Evolutionary conservation across 2,113 vertebrate species (phyloP), one percentile per base, ranked within the genome.

Genomic region (Numida meleagris): DNA sequence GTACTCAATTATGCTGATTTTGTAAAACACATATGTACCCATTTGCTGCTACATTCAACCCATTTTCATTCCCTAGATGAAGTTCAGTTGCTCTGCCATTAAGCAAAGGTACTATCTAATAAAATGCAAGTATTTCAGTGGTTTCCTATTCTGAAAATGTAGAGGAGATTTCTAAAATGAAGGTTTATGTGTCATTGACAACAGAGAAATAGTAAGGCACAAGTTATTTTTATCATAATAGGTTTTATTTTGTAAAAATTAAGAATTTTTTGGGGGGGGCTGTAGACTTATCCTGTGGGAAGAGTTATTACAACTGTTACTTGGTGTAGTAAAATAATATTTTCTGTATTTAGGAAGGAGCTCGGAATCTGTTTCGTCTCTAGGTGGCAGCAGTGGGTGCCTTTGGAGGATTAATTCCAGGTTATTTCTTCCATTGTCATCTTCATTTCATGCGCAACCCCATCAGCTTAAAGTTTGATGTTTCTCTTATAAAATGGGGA

Each of bases 341-440:
- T 81, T 92, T 61, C 51, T 45, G 4, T 0, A 33, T 3, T 33
- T 25, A 16, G 11, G 14, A 17, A 42, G 70, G 57, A 40, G 42
- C 34, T 91, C 65, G 50, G 58, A 76, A 27, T 33, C 33, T 36
- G 21, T 83, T 90, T 92, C 1, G 57, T 88, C 95, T 84, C 46
- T 79, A 96, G 96, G 57, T 96, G 96, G 95, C 85, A 95, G 95
- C 67, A 95, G 65, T 45, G 66, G 68, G 55, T 82, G 34, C 25
- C 46, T 90, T 67, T 90, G 83, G 61, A 71, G n/a, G 73, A 4
- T 1, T 0, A 86, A 61, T 14, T 8, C 8, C 46, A 9, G 5
- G 20, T 88, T 86, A 17, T n/a, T 43, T 46, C 14, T 38, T 23
- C 6, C 33, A 6, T 11, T 11, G 4, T 45, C 6, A 5, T 31